Base-by-base conservation (phyloP, 2,888 invertebrate genomes). In the Microdon myrmicae region DNA sequence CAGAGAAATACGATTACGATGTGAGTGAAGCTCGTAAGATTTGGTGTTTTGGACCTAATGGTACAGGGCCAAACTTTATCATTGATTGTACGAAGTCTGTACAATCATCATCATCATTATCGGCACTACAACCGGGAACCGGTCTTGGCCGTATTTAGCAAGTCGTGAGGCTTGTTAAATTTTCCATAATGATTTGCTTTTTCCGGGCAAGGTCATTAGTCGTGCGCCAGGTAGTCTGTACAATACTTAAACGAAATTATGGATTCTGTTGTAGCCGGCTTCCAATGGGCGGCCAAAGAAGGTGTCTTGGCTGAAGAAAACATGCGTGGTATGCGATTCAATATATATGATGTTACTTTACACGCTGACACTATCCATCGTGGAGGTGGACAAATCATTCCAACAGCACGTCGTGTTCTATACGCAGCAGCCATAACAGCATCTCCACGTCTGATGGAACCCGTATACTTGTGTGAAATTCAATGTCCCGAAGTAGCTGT, bases 181-280 rank as follows among this genome's bases (percentile, higher is more conserved):
- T n/a, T n/a, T n/a, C n/a, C n/a, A n/a, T n/a, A n/a, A n/a, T n/a
- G n/a, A n/a, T n/a, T n/a, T n/a, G n/a, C n/a, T n/a, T n/a, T n/a
- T n/a, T n/a, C n/a, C n/a, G n/a, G n/a, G n/a, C n/a, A n/a, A n/a
- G n/a, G n/a, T n/a, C n/a, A n/a, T n/a, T n/a, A n/a, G n/a, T n/a
- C n/a, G n/a, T n/a, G n/a, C n/a, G n/a, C n/a, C n/a, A n/a, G n/a
- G n/a, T n/a, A n/a, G n/a, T n/a, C n/a, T n/a, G n/a, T 99, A 68
- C 99, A 99, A 82, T 99, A 99, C 83, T 87, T 99, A 70, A 99
- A 99, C 80, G 99, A 99, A 87, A 98, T 99, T 84, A 99, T 99
- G 86, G 99, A 99, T 82, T 96, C 95, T 2, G 95, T 97, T 58
- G 94, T 96, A 39, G 96, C 96, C 75, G 97, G 97, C 71, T 98